These are phyloP conservation scores for Halcyon senegalensis DNA, from an alignment of 2,113 vertebrate species.

Conservation along the genomic window DNA sequence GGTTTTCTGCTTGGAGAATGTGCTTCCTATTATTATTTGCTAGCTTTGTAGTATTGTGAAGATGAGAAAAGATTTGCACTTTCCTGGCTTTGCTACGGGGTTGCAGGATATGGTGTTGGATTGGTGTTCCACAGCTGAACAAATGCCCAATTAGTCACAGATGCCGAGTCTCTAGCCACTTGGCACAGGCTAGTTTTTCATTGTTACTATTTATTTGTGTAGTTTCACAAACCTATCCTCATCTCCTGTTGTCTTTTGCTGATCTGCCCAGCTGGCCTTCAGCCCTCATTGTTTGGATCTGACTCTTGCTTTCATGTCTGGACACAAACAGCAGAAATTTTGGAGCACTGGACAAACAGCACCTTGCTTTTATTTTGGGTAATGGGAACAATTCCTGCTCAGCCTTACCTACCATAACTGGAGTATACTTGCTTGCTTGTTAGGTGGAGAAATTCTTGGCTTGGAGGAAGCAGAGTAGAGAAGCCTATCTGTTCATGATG, in stretches of 20 bases:
- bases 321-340: not conserved
- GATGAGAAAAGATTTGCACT: not conserved
- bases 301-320: not conserved
- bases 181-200: not conserved
- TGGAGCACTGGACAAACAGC: not conserved
- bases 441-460: not conserved
- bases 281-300: not conserved
- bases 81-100: not conserved
- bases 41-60: not conserved
- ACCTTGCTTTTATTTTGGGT: not conserved
- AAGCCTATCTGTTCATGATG: not conserved
- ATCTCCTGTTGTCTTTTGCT: not conserved
- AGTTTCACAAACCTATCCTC: not conserved
- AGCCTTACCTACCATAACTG: not conserved
- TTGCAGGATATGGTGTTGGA: not conserved
- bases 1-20: not conserved
- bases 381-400: not conserved
- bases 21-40: not conserved
- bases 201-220: not conserved
- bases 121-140: not conserved
- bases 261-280: not conserved
- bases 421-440: not conserved
- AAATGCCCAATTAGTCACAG: not conserved
- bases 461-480: not conserved
- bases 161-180: not conserved